These are phyloP conservation scores for Andrena bucephala DNA, from an alignment of 2,888 invertebrate species.

Conservation along the genomic window DNA sequence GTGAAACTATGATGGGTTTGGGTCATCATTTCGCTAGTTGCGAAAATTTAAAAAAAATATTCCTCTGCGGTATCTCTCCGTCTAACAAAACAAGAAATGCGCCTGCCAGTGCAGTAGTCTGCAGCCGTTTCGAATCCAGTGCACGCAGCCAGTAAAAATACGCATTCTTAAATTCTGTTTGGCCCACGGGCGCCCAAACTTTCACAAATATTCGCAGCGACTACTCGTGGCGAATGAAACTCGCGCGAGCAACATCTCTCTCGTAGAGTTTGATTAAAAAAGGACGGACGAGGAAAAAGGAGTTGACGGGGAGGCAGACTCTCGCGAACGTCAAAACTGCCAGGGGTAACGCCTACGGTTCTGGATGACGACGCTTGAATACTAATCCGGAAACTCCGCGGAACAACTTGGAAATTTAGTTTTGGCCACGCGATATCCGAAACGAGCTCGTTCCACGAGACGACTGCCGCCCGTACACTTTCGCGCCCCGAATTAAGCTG, in stretches of 20 bases:
- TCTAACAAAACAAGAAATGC: no score
- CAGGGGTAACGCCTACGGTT: conserved; percentile 5
- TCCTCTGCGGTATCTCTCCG: no score
- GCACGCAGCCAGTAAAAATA: background rate
- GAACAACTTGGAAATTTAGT: conserved; percentile 45
- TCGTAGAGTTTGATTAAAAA: background rate
- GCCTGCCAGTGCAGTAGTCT: no score
- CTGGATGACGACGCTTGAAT: conserved; percentile 25
- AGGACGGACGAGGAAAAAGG: background rate
- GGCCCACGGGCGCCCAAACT: background rate
- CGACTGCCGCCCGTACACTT: background rate
- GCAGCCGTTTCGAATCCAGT: background rate
- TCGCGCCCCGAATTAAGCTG: conserved; percentile 29
- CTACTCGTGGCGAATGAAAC: background rate
- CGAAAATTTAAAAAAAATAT: no score
- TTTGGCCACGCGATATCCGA: conserved; percentile 40
- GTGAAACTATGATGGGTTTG: no score
- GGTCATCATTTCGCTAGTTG: no score
- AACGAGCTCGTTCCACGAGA: conserved; percentile 20
- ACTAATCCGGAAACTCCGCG: conserved; percentile 37
- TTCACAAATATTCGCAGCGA: background rate
- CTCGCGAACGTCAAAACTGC: conserved; percentile 1
- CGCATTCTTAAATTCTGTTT: background rate
- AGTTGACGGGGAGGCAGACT: background rate
- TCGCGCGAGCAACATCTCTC: background rate